Percentiles rank a stretch among this genome's conserved stretches.
phyloP scores from a whole-genome alignment of 2,113 vertebrate species.

The Seriola aureovittata region DNA sequence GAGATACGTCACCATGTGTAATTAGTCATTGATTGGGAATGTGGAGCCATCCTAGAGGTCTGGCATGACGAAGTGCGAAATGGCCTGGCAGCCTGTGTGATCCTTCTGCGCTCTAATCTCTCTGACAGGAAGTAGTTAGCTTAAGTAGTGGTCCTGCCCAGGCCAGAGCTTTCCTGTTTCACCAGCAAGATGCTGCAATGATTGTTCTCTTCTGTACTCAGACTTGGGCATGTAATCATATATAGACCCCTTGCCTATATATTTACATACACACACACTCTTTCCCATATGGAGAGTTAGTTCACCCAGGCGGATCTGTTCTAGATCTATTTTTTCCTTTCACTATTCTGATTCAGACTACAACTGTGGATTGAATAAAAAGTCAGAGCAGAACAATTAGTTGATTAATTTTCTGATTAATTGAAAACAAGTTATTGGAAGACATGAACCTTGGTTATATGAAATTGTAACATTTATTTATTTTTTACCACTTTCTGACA shows the following conservation, averaged over 20 bases:
- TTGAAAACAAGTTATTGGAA: no score
- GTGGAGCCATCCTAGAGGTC: slow-evolving; percentile 17
- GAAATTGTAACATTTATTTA: no score
- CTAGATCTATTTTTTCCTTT: not conserved
- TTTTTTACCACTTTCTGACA: no score
- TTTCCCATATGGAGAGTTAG: not conserved
- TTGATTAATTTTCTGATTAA: no score
- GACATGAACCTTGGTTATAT: not conserved
- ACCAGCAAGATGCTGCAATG: slow-evolving; percentile 74
- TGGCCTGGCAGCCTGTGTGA: slow-evolving; percentile 49
- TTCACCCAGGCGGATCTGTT: not conserved
- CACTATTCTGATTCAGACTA: not conserved
- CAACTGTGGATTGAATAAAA: not conserved
- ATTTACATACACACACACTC: not conserved
- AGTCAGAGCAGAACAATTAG: not conserved
- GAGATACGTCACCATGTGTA: slow-evolving; percentile 29
- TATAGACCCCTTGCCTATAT: not conserved
- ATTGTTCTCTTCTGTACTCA: slow-evolving; percentile 67
- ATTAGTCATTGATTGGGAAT: slow-evolving; percentile 40
- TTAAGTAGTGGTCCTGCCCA: slow-evolving; percentile 85
- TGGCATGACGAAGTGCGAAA: slow-evolving; percentile 55
- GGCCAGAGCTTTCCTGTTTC: slow-evolving; percentile 85
- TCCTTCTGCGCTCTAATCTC: slow-evolving; percentile 79
- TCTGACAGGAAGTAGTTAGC: slow-evolving; percentile 86
- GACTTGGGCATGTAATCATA: not conserved